phyloP scores from a whole-genome alignment of 2,113 vertebrate species.

The Sinocyclocheilus grahami region DNA sequence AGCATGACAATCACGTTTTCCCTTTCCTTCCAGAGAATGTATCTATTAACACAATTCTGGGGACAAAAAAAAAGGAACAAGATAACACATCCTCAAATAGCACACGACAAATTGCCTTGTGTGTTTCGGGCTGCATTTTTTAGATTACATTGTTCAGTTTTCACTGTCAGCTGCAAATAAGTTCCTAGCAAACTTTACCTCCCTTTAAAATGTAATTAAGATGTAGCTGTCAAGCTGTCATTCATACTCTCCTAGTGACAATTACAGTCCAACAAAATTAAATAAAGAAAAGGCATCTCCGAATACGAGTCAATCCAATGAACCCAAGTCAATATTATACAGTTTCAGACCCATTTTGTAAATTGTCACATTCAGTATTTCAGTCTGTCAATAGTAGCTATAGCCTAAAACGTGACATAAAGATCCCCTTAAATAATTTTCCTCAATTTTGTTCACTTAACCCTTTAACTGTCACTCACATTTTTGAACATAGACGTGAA shows the following conservation, averaged over 20 bases:
- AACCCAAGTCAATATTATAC: not conserved
- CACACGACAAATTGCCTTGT: constrained; percentile 59
- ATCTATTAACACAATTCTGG: constrained; percentile 61
- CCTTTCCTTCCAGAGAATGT: constrained; percentile 54
- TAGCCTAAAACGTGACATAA: not conserved
- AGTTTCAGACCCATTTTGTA: not conserved
- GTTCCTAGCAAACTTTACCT: constrained; percentile 43
- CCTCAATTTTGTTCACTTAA: not conserved
- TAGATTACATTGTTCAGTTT: constrained; percentile 55
- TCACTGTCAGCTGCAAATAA: constrained; percentile 46
- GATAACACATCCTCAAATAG: constrained; percentile 59
- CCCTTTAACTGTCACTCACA: too few species aligned
- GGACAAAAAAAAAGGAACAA: constrained; percentile 51
- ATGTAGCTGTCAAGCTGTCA: constrained; percentile 54
- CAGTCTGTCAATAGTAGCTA: not conserved
- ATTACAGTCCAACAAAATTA: constrained; percentile 40
- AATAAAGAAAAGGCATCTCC: constrained; percentile 33
- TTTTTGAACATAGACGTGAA: too few species aligned
- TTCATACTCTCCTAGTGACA: constrained; percentile 44
- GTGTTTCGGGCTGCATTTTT: constrained; percentile 54
- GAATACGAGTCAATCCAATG: not conserved
- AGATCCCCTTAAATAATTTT: constrained; percentile 1
- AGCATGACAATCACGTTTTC: constrained; percentile 55
- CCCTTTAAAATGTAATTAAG: constrained; percentile 54
- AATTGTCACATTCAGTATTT: not conserved